Evolutionary conservation across 2,797 vertebrate species (phyloP).

Genomic region (Novumbra hubbsi): DNA sequence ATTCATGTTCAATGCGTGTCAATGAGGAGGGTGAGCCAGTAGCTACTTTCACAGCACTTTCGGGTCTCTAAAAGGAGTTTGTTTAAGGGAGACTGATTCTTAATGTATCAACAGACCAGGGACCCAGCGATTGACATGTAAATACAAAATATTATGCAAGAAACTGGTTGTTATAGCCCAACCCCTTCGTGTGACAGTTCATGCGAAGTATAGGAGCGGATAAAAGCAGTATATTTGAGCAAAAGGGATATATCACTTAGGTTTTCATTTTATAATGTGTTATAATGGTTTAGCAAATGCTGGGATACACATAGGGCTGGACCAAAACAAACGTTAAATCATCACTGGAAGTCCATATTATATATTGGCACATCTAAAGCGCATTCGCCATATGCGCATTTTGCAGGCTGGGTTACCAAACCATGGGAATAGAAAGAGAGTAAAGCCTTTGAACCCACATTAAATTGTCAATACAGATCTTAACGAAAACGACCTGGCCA

Average conservation of each 20-base stretch:
- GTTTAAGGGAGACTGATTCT: conserved; percentile 14
- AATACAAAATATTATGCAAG: conserved; percentile 78
- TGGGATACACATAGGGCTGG: background rate
- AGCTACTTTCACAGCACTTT: conserved; percentile 39
- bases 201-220: conserved; percentile 42
- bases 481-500: background rate
- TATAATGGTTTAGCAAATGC: background rate
- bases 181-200: conserved; percentile 62
- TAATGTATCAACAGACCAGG: conserved; percentile 20
- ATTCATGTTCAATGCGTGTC: conserved; percentile 26
- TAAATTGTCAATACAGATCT: background rate
- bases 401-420: conserved; percentile 1
- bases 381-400: conserved; percentile 40
- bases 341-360: background rate
- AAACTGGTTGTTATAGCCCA: conserved; percentile 64
- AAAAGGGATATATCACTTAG: background rate
- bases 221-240: background rate
- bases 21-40: conserved; percentile 10
- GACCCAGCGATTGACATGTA: conserved; percentile 54
- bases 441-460: background rate
- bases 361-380: conserved; percentile 21
- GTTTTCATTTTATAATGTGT: background rate
- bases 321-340: background rate
- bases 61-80: conserved; percentile 30
- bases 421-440: conserved; percentile 5